Percentiles rank a stretch among this genome's conserved stretches.
phyloP scores from a whole-genome alignment of 2,797 vertebrate species.

The Rallus crepitans region DNA sequence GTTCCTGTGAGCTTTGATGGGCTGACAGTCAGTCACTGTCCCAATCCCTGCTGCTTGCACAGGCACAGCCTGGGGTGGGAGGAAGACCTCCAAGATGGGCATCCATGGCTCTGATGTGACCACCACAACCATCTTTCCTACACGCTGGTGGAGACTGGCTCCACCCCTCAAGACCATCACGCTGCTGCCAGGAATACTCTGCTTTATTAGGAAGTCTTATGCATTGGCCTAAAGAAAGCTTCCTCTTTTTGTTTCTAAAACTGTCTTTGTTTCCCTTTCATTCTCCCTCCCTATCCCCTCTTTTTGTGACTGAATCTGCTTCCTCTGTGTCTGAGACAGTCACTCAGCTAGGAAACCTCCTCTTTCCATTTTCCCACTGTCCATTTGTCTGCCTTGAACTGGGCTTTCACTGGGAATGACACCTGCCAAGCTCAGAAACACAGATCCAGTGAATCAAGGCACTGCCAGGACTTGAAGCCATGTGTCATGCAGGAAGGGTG shows the following conservation, averaged over 20 bases:
- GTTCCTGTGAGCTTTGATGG: not conserved
- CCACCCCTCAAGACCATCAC: not conserved
- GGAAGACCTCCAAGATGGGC: not conserved
- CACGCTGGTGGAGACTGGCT: not conserved
- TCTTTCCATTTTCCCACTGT: not conserved
- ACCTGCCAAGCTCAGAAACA: not conserved
- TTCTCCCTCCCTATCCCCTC: not conserved
- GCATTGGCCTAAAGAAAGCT: not conserved
- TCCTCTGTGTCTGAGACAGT: not conserved
- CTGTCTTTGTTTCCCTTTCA: not conserved
- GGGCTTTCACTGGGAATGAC: not conserved
- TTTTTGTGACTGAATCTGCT: not conserved
- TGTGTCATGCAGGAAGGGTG: rapidly evolving
- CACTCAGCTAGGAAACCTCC: not conserved
- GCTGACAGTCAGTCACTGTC: not conserved
- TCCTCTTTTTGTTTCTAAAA: slow-evolving; percentile 61
- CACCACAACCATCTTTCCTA: not conserved
- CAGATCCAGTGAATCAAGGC: not conserved
- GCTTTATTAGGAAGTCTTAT: slow-evolving; percentile 7
- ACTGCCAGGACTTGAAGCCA: not conserved
- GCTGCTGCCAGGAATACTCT: not conserved
- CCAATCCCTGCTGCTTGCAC: not conserved
- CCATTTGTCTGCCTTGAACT: not conserved
- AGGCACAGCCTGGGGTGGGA: not conserved
- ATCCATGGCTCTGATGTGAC: not conserved